A percentile compares a stretch with the other conserved stretches of the same genome.
These are phyloP conservation scores for Hyposoter didymator DNA, from an alignment of 2,888 invertebrate genomes.

Conservation along the genomic window DNA sequence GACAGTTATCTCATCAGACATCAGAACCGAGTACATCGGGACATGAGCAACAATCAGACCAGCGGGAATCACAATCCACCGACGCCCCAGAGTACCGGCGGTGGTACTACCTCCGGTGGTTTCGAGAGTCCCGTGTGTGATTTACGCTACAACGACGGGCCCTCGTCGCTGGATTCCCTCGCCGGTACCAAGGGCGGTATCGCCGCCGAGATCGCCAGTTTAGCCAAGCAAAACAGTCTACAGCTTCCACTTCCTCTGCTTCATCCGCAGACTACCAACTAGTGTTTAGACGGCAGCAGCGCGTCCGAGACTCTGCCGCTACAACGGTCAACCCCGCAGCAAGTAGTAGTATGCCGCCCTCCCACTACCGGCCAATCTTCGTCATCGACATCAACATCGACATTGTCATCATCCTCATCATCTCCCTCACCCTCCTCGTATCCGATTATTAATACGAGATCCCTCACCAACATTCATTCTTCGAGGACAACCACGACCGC, in stretches of 20 bases:
- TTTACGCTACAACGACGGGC: constrained; percentile 83
- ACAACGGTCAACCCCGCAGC: constrained; percentile 72
- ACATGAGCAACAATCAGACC: constrained; percentile 78
- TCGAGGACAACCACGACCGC: background rate
- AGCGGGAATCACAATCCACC: constrained; percentile 79
- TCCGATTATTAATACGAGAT: constrained; percentile 33
- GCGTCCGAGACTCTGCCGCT: constrained; percentile 78
- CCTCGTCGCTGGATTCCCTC: constrained; percentile 81
- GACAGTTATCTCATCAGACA: constrained; percentile 92
- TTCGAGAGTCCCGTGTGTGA: constrained; percentile 83
- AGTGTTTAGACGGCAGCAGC: constrained; percentile 81
- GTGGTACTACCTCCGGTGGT: constrained; percentile 79
- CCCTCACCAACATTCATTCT: constrained; percentile 14
- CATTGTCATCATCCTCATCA: constrained; percentile 29
- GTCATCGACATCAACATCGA: constrained; percentile 30
- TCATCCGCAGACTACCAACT: constrained; percentile 84
- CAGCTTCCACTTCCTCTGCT: constrained; percentile 83
- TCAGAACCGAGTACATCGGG: constrained; percentile 90
- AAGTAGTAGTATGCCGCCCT: constrained; percentile 78
- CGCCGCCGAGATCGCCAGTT: constrained; percentile 82
- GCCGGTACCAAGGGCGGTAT: constrained; percentile 78
- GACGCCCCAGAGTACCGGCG: constrained; percentile 81
- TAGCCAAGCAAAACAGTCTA: constrained; percentile 83
- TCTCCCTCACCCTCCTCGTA: constrained; percentile 48
- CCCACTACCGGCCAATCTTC: constrained; percentile 70